Conservation (phyloP, 2,113 vertebrate genomes). For the Camelus dromedarius region DNA sequence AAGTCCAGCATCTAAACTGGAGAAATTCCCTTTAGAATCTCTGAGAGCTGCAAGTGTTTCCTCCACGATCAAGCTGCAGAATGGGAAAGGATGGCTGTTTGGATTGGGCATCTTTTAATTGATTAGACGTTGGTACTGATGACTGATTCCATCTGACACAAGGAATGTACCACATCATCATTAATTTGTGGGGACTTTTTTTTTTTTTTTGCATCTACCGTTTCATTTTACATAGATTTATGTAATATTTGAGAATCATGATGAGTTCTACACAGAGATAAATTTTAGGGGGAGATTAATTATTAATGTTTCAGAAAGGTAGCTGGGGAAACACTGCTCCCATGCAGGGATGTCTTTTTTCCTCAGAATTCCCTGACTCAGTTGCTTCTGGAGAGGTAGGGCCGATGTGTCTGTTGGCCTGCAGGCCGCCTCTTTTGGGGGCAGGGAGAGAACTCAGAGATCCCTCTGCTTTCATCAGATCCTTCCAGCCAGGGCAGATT, state of each 20-base stretch:
- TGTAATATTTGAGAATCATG: neutral
- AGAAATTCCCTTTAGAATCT: neutral
- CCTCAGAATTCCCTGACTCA: neutral
- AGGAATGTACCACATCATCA: neutral
- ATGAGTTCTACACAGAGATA: neutral
- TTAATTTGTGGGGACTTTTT: neutral
- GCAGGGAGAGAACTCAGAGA: neutral
- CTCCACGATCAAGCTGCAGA: neutral
- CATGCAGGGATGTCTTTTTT: neutral
- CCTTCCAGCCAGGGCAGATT: neutral
- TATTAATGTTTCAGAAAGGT: neutral
- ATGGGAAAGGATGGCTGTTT: neutral
- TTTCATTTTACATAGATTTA: constrained; percentile 2
- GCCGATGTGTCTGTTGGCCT: neutral
- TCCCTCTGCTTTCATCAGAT: neutral
- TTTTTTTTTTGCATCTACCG: neutral
- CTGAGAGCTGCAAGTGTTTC: neutral
- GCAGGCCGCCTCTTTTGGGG: neutral
- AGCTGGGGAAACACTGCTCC: neutral
- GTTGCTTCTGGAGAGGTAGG: neutral
- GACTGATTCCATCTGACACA: neutral
- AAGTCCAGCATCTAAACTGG: neutral
- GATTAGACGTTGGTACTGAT: neutral
- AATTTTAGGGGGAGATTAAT: neutral
- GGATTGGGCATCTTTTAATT: neutral